Percentiles rank a stretch among this genome's conserved stretches.
phyloP scores from a whole-genome alignment of 2,113 vertebrate species.

The Dromiciops gliroides region DNA sequence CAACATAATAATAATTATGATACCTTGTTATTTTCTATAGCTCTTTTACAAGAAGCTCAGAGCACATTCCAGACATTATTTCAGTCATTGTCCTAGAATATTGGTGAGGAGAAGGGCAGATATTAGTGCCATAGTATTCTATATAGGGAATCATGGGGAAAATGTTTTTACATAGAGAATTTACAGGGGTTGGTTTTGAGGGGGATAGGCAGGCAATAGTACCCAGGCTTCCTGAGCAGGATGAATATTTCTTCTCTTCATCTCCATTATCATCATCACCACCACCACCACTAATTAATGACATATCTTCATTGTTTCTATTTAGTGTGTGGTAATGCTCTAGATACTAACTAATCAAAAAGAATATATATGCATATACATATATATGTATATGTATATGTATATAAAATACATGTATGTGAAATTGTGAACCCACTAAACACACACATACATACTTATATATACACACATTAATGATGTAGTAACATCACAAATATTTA shows the following conservation, averaged over 20 bases:
- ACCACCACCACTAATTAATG: not conserved
- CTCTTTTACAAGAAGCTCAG: conserved; percentile 43
- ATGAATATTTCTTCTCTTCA: not conserved
- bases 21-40: conserved; percentile 43
- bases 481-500: not conserved
- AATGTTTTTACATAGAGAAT: too few species aligned
- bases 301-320: not conserved
- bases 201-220: not conserved
- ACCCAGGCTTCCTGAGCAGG: not conserved
- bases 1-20: conserved; percentile 51
- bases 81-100: conserved; percentile 40
- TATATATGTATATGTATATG: too few species aligned
- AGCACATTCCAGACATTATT: not conserved
- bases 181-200: not conserved
- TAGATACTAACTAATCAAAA: not conserved
- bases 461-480: not conserved
- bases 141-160: not conserved
- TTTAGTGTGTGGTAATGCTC: not conserved
- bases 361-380: not conserved
- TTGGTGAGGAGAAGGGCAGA: not conserved
- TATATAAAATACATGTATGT: too few species aligned
- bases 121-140: not conserved
- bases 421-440: too few species aligned
- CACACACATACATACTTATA: not conserved
- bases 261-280: not conserved